Base-by-base conservation (phyloP, 2,797 vertebrate species). In the Oryzias sinensis region DNA sequence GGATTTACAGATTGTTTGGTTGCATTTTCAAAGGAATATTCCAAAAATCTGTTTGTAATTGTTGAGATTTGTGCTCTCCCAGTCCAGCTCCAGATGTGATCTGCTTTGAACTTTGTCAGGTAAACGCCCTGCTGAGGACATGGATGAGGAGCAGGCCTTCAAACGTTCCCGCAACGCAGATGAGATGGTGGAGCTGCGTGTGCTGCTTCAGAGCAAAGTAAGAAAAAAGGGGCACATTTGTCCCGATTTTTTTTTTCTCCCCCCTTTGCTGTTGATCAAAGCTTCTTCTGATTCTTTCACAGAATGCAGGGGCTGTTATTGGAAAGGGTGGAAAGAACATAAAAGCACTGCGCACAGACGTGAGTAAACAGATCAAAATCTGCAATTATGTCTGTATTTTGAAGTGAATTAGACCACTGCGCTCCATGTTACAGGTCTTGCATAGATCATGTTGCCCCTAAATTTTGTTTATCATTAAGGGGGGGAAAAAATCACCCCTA, bases 261-360 rank as follows among this genome's bases (percentile, higher is more conserved):
- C 16, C 2, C 15, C 11, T 16, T 25, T 37, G 13, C 16, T 0
- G 4, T 27, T 64, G 4, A 43, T 68, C 2, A 41, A 50, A 43
- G 13, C 5, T 5, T 5, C 44, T 37, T 33, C 53, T 46, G 43
- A 6, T 66, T 65, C 48, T 45, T 45, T 82, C 82, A 54, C 84
- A 99, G 97, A 98, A 99, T 80, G 97, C 97, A 61, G 97, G 97
- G 62, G 96, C 96, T 75, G 95, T 98, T 77, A 98, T 99, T 79
- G 97, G 97, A 77, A 99, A 98, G 89, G 97, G 95, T 83, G 97
- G 97, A 80, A 99, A 99, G 93, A 98, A 99, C 89, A 99, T 98
- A 91, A 98, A 98, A 90, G 95, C 96, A 27, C 92, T 98, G 60
- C 95, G 97, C 85, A 98, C 96, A 83, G 97, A 99, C 62, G 97